Conservation (phyloP, 2,797 vertebrate species). For the Craterocephalus amniculus region DNA sequence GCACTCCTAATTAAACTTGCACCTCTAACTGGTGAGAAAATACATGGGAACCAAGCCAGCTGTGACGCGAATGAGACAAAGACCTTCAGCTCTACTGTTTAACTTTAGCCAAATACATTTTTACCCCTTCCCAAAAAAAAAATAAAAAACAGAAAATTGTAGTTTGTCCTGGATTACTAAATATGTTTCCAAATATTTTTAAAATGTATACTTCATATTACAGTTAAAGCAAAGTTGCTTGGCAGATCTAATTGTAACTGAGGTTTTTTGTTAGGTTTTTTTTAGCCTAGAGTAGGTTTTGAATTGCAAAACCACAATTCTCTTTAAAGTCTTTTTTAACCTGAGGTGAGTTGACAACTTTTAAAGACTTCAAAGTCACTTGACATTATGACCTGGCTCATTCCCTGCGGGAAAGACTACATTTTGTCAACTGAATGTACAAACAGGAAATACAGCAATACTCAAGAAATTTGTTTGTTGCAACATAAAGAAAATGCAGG, state of each 20-base stretch:
- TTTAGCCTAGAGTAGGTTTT: no score
- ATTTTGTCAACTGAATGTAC: conserved; percentile 39
- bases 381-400: conserved; percentile 12
- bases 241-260: no score
- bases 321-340: background rate
- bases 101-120: conserved; percentile 2
- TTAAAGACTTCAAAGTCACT: conserved; percentile 3
- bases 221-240: no score
- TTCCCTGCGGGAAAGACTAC: conserved; percentile 1
- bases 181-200: no score
- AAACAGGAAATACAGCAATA: conserved; percentile 22
- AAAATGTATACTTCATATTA: no score
- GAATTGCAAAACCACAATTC: background rate
- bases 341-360: background rate
- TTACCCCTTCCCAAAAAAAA: no score
- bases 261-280: no score
- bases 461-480: conserved; percentile 1
- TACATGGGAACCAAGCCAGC: conserved; percentile 46
- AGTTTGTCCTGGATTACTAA: background rate
- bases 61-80: conserved; percentile 14
- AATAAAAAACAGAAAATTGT: no score
- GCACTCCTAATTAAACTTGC: conserved; percentile 32
- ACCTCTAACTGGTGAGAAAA: background rate
- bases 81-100: background rate
- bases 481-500: background rate